Evolutionary conservation across 2,113 vertebrate genomes (phyloP).

Genomic region (Xyrauchen texanus): DNA sequence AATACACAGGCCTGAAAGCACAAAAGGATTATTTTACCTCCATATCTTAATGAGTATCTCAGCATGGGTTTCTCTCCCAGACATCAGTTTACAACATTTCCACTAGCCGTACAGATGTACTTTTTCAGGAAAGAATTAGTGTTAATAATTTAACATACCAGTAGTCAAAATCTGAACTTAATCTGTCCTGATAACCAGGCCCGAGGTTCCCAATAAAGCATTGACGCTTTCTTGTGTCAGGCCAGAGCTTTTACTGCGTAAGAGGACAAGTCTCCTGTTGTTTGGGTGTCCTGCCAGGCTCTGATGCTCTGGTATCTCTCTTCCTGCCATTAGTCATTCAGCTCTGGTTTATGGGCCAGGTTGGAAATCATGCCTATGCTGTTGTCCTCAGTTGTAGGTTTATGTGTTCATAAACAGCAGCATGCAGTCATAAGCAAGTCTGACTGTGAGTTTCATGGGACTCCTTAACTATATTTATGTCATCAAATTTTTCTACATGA

Average conservation of each 20-base stretch:
- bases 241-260: not conserved
- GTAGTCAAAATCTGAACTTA: not conserved
- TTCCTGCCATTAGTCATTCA: slow-evolving; percentile 4
- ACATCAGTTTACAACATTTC: not conserved
- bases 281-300: not conserved
- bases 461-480: too few relatives aligned
- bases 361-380: not conserved
- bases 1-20: too few relatives aligned
- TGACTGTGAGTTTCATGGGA: too few relatives aligned
- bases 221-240: not conserved
- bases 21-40: too few relatives aligned
- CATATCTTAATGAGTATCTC: not conserved
- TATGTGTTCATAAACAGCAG: too few relatives aligned
- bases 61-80: not conserved
- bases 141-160: not conserved
- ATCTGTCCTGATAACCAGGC: slow-evolving; percentile 4
- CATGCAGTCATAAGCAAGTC: too few relatives aligned
- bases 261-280: not conserved
- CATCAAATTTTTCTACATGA: too few relatives aligned
- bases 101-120: too few relatives aligned
- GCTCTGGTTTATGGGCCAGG: not conserved
- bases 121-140: not conserved
- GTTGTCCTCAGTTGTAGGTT: not conserved
- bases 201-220: slow-evolving; percentile 11
- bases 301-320: not conserved